Conservation (phyloP, 2,888 invertebrate species). For the Dynastes tityus region DNA sequence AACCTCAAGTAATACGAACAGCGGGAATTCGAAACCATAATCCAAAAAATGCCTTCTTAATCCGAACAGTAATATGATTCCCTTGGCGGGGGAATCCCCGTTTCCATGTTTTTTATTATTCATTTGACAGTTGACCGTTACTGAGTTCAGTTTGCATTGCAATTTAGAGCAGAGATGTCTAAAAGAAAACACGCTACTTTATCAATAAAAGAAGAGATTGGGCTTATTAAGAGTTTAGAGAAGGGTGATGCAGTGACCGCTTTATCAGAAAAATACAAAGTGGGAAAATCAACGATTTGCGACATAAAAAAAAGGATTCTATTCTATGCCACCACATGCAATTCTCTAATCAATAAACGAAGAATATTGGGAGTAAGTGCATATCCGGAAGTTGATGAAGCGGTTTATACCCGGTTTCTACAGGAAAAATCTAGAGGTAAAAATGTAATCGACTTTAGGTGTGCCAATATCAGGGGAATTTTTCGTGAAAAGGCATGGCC, state of each 20-base stretch:
- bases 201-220: neutral
- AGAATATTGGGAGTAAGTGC: neutral
- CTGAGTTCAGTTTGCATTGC: neutral
- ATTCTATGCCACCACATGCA: neutral
- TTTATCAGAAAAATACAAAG: conserved; percentile 1
- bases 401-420: conserved; percentile 1
- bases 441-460: neutral
- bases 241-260: neutral
- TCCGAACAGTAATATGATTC: too few species aligned
- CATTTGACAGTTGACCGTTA: neutral
- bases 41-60: too few species aligned
- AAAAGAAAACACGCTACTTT: neutral
- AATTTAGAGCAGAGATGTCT: neutral
- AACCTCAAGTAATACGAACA: too few species aligned
- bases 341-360: neutral
- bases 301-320: conserved; percentile 1
- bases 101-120: neutral
- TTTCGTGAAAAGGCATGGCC: neutral
- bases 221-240: neutral
- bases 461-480: conserved; percentile 11
- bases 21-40: too few species aligned
- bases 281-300: conserved; percentile 11
- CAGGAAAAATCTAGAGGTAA: conserved; percentile 2
- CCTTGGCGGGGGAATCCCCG: too few species aligned
- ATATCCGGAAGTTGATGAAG: neutral